A percentile compares a stretch with the other conserved stretches of the same genome.
These are phyloP conservation scores for Drosophila nebulosa DNA, from an alignment of 1,140 invertebrate species.

Conservation along the genomic window DNA sequence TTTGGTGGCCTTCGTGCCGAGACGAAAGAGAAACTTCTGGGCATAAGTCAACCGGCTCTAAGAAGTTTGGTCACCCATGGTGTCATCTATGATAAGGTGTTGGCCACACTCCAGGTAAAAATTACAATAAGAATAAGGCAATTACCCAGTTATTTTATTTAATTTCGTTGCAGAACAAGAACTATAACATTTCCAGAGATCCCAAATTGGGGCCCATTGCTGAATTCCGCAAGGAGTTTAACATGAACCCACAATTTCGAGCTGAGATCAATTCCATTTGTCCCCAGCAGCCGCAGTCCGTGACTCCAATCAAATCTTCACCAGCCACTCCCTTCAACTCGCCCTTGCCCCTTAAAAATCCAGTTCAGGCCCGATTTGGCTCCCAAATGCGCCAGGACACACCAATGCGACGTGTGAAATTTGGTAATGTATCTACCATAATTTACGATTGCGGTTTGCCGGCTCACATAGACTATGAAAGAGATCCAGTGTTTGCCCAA, in stretches of 20 bases:
- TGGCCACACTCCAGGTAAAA: conserved; percentile 81
- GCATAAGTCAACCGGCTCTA: conserved; percentile 54
- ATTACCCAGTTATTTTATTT: not conserved
- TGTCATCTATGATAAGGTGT: conserved; percentile 83
- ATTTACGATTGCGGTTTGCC: conserved; percentile 68
- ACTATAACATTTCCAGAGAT: conserved; percentile 82
- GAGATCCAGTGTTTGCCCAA: conserved; percentile 71
- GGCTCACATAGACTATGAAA: conserved; percentile 69
- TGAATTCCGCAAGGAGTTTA: conserved; percentile 83
- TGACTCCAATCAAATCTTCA: conserved; percentile 45
- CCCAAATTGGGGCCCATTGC: conserved; percentile 83
- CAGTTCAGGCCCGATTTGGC: conserved; percentile 53
- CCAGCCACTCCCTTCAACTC: conserved; percentile 60
- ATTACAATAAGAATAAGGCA: not conserved
- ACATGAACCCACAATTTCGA: conserved; percentile 82
- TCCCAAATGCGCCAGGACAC: conserved; percentile 74
- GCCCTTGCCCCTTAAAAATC: conserved; percentile 66
- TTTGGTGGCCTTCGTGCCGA: conserved; percentile 38
- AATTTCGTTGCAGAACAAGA: conserved; percentile 73
- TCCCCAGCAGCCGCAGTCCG: conserved; percentile 9
- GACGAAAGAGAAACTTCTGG: conserved; percentile 59
- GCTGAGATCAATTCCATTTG: conserved; percentile 77
- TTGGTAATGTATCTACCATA: conserved; percentile 66
- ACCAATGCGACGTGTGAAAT: conserved; percentile 72
- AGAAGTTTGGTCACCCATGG: conserved; percentile 83